Base-by-base conservation (phyloP, 2,888 invertebrate genomes). In the Drosophila aldrichi region DNA sequence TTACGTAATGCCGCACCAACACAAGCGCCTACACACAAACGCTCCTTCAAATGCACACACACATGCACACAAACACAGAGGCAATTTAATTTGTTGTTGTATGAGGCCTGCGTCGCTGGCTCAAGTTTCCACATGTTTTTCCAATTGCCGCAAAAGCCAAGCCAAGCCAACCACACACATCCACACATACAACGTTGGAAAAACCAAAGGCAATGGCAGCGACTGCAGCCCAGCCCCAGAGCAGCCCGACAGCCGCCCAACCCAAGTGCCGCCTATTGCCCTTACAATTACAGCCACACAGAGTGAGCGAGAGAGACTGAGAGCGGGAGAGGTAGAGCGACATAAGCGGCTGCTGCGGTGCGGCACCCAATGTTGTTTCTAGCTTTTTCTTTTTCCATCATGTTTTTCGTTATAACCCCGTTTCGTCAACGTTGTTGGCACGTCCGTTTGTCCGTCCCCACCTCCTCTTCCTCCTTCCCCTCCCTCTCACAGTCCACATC, bases 381-480 rank as follows among this genome's bases (percentile, higher is more conserved):
- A 84, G 88, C 84, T 84, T 88, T 84, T 83, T 81, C 79, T 77
- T 78, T 77, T 79, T 81, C 81, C 80, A 86, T 83, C 86, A 70
- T 82, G 88, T 88, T 86, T 88, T 86, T 88, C 82, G 82, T 87
- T 86, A 86, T 87, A 86, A 86, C 86, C 86, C 89, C 86, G 87
- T 88, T 86, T 84, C 88, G 82, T 81, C 81, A 81, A 81, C 77
- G 81, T 64, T 80, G 70, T 56, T 80, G 81, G 80, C 70, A 70
- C 75, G 82, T 79, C 81, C 80, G 75, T 71, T 56, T 51, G 73
- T 68, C 73, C 70, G 64, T 51, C 40, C 54, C 57, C 44, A 22
- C 18, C 32, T 44, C 54, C 69, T 63, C 69, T 67, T 57, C 49
- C 36, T 49, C 29, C 41, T 20, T 6, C 43, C 14, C 5, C 18